Evolutionary conservation across 2,797 vertebrate species (phyloP), one percentile per base, ranked within the genome.

Genomic region (Etheostoma nigrum): DNA sequence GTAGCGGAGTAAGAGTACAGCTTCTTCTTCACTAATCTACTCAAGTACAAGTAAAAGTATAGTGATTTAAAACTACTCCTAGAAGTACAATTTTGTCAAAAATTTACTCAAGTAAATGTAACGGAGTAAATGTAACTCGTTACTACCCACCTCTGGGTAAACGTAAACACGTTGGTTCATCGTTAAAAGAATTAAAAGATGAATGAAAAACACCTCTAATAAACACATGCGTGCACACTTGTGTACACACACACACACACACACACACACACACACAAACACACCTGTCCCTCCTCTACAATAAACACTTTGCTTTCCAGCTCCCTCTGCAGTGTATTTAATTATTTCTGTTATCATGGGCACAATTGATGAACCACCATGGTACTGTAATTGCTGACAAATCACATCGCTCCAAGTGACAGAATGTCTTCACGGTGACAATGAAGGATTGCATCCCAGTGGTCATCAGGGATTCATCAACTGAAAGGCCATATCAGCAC

Each of bases 291-390:
- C 27, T 67, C n/a, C 40, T 59, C 48, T 42, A 69, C 36, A 73
- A 74, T 71, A 76, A 75, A 81, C 61, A 58, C 25, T 47, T 70
- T 61, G 14, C 63, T 77, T 71, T 33, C 54, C 60, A 73, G 65
- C 45, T 86, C 76, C 69, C 77, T 67, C 67, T 71, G 81, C 68
- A 72, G 66, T 51, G 21, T 72, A 76, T 87, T 88, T 91, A 82
- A 90, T 91, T 87, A 89, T 88, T 78, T 88, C 63, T 71, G 66
- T 81, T 72, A 82, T 67, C 76, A 70, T 27, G n/a, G 73, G 62
- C 44, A 49, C 70, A 72, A 18, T 72, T 81, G 71, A 89, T 75
- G 81, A 72, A 27, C 61, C 81, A 60, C 68, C 21, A 3, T n/a
- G 57, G 74, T 23, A 61, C 30, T 25, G 58, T 78, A 86, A 76